These are phyloP conservation scores for Capra hircus DNA, from an alignment of 2,113 vertebrate genomes.

Conservation along the genomic window DNA sequence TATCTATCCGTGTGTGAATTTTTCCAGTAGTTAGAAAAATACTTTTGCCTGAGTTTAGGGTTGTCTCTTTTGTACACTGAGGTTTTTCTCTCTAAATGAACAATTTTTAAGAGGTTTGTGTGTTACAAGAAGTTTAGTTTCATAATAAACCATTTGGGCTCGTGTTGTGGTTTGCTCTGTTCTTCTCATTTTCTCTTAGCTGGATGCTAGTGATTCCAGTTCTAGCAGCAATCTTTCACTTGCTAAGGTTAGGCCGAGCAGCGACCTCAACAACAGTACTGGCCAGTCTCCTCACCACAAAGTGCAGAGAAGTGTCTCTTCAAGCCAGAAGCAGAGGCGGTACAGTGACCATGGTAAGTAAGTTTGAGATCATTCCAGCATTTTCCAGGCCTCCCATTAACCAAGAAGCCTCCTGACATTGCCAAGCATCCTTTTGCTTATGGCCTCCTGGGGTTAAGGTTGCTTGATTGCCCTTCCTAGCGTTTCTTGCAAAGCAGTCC, in stretches of 20 bases:
- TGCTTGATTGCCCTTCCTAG: not conserved
- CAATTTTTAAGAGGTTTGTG: not conserved
- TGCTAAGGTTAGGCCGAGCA: slow-evolving; percentile 93
- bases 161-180: slow-evolving; percentile 56
- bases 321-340: slow-evolving; percentile 95
- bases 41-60: not conserved
- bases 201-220: slow-evolving; percentile 95
- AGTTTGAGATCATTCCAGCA: slow-evolving; percentile 50
- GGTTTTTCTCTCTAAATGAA: not conserved
- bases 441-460: not conserved
- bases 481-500: not conserved
- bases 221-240: slow-evolving; percentile 96
- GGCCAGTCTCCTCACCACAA: slow-evolving; percentile 96
- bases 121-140: slow-evolving; percentile 7
- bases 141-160: slow-evolving; percentile 43
- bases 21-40: not conserved
- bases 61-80: not conserved
- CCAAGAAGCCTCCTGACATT: not conserved
- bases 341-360: slow-evolving; percentile 97
- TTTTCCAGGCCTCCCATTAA: not conserved
- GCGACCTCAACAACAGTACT: slow-evolving; percentile 92
- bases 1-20: not conserved
- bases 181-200: slow-evolving; percentile 78
- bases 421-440: not conserved
- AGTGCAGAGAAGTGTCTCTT: slow-evolving; percentile 93